phyloP scores from a whole-genome alignment of 2,888 invertebrate genomes.

The Germaria angustata region DNA sequence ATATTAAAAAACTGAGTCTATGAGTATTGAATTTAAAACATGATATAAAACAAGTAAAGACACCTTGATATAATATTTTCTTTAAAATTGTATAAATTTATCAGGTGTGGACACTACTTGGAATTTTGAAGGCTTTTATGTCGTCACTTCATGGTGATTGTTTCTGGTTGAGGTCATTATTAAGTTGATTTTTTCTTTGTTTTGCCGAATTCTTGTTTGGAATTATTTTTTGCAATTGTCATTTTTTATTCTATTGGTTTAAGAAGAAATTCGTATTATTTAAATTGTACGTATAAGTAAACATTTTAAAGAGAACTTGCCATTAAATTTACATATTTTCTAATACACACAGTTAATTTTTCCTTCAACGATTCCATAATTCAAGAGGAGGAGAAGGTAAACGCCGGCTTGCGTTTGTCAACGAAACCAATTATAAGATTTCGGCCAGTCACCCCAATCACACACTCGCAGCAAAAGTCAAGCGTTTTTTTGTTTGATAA shows the following conservation, averaged over 20 bases:
- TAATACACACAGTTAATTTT: conserved; percentile 39
- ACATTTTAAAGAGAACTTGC: neutral
- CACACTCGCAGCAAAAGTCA: conserved; percentile 6
- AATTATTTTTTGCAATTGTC: neutral
- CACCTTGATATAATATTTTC: too few relatives aligned
- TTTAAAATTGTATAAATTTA: too few relatives aligned
- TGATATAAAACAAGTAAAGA: too few relatives aligned
- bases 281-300: neutral
- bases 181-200: conserved; percentile 1
- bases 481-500: conserved; percentile 31
- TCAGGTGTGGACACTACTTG: too few relatives aligned
- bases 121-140: too few relatives aligned
- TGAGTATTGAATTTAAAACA: too few relatives aligned
- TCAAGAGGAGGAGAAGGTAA: conserved; percentile 2
- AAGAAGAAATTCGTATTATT: conserved; percentile 15
- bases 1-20: too few relatives aligned
- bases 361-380: conserved; percentile 40
- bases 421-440: conserved; percentile 70
- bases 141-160: conserved; percentile 17
- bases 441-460: conserved; percentile 48
- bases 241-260: neutral
- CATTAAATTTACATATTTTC: neutral
- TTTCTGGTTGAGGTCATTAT: neutral
- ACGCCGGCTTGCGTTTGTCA: conserved; percentile 53
- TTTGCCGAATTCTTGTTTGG: neutral